Percentiles rank a stretch among this genome's conserved stretches.
Conservation (phyloP, 2,888 invertebrate species). For the Patella caerulea region DNA sequence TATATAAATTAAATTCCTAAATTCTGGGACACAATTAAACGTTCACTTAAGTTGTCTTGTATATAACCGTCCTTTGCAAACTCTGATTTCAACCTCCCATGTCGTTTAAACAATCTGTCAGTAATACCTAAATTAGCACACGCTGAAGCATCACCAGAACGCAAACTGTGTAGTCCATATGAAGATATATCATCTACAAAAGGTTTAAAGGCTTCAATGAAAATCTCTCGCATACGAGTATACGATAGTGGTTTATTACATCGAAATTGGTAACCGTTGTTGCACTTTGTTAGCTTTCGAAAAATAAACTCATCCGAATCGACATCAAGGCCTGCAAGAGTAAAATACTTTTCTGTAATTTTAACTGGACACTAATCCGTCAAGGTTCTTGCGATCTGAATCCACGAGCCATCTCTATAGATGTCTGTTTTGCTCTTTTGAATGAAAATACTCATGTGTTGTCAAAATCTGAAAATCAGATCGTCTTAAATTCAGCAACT, state of each 20-base stretch:
- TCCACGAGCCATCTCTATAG: slow-evolving; percentile 30
- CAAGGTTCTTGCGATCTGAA: slow-evolving; percentile 17
- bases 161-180: slow-evolving; percentile 19
- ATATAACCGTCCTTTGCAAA: slow-evolving; percentile 21
- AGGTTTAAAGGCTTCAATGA: slow-evolving; percentile 23
- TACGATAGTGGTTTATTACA: slow-evolving; percentile 16
- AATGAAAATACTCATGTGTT: slow-evolving; percentile 22
- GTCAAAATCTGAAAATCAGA: slow-evolving; percentile 20
- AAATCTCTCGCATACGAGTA: slow-evolving; percentile 23
- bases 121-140: slow-evolving; percentile 25
- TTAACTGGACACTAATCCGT: slow-evolving; percentile 21
- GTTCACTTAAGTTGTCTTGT: not conserved
- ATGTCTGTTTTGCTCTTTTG: slow-evolving; percentile 29
- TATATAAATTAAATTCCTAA: too few species aligned
- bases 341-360: slow-evolving; percentile 11
- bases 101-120: slow-evolving; percentile 30
- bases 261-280: slow-evolving; percentile 14
- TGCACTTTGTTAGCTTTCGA: slow-evolving; percentile 12
- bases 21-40: too few species aligned
- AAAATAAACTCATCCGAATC: slow-evolving; percentile 6
- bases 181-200: slow-evolving; percentile 25
- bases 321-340: not conserved
- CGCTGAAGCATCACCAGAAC: slow-evolving; percentile 25
- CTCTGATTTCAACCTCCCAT: slow-evolving; percentile 19
- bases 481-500: slow-evolving; percentile 23